phyloP scores from a whole-genome alignment of 2,113 vertebrate species.

The Passer montanus region DNA sequence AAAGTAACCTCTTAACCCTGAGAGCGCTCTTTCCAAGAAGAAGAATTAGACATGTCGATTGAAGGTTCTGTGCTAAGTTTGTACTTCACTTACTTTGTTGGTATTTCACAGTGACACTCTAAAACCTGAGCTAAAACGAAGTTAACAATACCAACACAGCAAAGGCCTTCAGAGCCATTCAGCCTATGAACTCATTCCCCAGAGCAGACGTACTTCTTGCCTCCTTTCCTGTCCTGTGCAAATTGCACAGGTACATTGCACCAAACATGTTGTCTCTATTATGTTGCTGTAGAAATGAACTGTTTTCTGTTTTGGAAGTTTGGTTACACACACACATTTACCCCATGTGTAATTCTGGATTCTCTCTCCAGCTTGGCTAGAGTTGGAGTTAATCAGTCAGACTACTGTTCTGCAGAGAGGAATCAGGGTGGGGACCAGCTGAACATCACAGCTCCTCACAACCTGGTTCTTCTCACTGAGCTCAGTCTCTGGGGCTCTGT shows the following conservation, averaged over 20 bases:
- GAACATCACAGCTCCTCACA: background rate
- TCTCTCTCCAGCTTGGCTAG: background rate
- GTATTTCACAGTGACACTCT: background rate
- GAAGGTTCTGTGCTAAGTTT: background rate
- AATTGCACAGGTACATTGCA: no score
- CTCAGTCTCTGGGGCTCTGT: background rate
- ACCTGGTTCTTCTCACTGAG: background rate
- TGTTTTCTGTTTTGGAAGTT: background rate
- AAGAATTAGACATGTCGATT: background rate
- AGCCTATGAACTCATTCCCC: background rate
- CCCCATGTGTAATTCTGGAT: background rate
- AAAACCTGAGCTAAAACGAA: background rate
- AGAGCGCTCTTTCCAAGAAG: background rate
- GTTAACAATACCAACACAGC: background rate
- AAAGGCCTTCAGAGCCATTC: background rate
- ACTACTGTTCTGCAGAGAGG: background rate
- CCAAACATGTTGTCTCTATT: background rate
- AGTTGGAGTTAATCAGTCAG: background rate
- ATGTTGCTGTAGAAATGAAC: background rate
- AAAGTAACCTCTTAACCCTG: background rate
- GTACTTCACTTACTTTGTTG: background rate
- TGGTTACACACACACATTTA: background rate
- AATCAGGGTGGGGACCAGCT: fast-evolving
- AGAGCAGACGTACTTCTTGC: background rate
- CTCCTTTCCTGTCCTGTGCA: background rate